Evolutionary conservation across 2,113 vertebrate genomes (phyloP).

Genomic region (Lepus europaeus): DNA sequence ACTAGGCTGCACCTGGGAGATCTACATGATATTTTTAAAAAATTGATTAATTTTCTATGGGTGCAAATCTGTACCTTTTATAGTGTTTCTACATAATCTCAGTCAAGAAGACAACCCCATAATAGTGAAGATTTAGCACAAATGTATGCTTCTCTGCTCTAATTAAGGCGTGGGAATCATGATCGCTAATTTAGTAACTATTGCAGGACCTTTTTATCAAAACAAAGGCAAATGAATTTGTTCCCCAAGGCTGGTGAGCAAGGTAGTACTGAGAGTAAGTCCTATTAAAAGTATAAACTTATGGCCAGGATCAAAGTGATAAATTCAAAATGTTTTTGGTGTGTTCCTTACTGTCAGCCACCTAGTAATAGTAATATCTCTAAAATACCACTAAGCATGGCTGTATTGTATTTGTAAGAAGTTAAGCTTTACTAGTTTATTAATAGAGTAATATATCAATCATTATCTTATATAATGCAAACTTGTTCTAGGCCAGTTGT

Average conservation of each 20-base stretch:
- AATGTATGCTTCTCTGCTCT: neutral
- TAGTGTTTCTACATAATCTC: constrained; percentile 33
- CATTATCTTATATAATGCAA: constrained; percentile 21
- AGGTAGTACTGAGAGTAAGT: constrained; percentile 24
- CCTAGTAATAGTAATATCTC: constrained; percentile 15
- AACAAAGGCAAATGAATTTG: constrained; percentile 21
- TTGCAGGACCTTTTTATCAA: neutral
- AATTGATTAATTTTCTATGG: no score
- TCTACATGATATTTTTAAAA: no score
- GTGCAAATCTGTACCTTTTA: neutral
- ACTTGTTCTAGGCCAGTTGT: constrained; percentile 31
- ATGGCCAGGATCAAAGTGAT: constrained; percentile 23
- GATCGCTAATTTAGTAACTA: neutral
- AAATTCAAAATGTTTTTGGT: constrained; percentile 44
- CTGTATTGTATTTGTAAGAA: constrained; percentile 45
- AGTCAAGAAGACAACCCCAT: neutral
- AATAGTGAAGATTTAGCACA: neutral
- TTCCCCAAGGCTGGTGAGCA: neutral
- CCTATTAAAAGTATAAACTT: constrained; percentile 30
- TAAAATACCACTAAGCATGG: constrained; percentile 14
- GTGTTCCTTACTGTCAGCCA: neutral
- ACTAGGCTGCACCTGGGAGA: no score
- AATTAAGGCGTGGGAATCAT: neutral
- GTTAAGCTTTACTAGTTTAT: constrained; percentile 63
- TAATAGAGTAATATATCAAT: constrained; percentile 8